A percentile compares a stretch with the other conserved stretches of the same genome.
phyloP scores from a whole-genome alignment of 2,888 invertebrate species.

The Eremobia ochroleuca region DNA sequence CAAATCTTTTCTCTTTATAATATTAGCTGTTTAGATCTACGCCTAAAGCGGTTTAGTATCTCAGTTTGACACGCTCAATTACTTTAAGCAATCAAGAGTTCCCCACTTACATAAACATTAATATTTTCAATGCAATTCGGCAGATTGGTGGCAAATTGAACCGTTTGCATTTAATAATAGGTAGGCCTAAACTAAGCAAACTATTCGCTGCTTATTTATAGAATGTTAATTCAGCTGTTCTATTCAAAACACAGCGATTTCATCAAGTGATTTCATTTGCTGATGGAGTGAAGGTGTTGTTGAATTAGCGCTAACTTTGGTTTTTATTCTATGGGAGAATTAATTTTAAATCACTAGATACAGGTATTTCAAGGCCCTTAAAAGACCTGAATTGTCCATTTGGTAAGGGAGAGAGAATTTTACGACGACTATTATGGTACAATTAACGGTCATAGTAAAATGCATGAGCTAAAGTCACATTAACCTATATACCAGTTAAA shows the following conservation, averaged over 20 bases:
- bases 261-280: conserved; percentile 11
- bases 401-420: background rate
- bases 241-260: conserved; percentile 11
- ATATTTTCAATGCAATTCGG: conserved; percentile 20
- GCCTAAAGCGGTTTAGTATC: background rate
- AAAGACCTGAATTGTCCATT: background rate
- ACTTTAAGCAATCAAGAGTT: background rate
- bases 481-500: background rate
- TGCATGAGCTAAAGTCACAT: too few species aligned
- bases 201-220: conserved; percentile 32
- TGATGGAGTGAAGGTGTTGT: background rate
- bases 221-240: conserved; percentile 41
- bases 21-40: background rate
- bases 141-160: conserved; percentile 13
- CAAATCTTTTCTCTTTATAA: background rate
- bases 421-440: background rate
- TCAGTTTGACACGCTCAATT: background rate
- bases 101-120: background rate
- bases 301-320: conserved; percentile 2
- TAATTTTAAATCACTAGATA: background rate
- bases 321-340: background rate
- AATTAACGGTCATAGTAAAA: too few species aligned
- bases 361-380: too few species aligned
- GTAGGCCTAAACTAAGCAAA: conserved; percentile 11
- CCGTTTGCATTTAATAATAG: conserved; percentile 28